Conservation (phyloP, 2,113 vertebrate genomes). For the Pogona vitticeps region DNA sequence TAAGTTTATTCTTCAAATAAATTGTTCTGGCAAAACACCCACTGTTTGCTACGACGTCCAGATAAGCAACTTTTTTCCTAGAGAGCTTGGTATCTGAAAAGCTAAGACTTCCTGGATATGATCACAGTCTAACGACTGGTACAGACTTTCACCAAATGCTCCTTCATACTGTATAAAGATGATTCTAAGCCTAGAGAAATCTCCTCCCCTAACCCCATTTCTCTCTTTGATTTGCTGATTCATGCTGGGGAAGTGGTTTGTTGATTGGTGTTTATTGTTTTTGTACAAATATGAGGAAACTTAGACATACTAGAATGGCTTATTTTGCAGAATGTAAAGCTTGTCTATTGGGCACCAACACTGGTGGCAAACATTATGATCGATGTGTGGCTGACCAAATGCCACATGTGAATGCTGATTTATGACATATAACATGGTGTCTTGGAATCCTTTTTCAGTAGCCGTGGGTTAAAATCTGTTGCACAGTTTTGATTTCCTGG, state of each 20-base stretch:
- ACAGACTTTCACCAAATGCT: neutral
- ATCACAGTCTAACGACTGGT: neutral
- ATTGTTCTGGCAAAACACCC: too few relatives aligned
- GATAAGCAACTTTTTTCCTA: neutral
- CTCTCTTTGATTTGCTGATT: neutral
- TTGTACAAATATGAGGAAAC: neutral
- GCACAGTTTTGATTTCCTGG: too few relatives aligned
- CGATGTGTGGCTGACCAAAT: neutral
- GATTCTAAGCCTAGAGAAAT: neutral
- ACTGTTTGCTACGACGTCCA: neutral
- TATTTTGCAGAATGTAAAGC: neutral
- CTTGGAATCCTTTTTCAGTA: neutral
- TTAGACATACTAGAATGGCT: neutral
- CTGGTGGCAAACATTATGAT: neutral
- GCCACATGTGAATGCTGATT: neutral
- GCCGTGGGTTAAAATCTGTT: neutral
- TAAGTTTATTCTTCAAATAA: neutral
- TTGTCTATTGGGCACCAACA: neutral
- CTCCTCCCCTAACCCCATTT: neutral
- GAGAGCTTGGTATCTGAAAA: neutral
- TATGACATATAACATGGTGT: neutral
- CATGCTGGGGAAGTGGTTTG: conserved; percentile 1
- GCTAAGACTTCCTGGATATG: neutral
- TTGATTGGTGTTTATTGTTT: neutral
- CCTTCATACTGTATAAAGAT: neutral